Conservation (phyloP, 1,140 invertebrate species). For the Rhyacophila brunnea region DNA sequence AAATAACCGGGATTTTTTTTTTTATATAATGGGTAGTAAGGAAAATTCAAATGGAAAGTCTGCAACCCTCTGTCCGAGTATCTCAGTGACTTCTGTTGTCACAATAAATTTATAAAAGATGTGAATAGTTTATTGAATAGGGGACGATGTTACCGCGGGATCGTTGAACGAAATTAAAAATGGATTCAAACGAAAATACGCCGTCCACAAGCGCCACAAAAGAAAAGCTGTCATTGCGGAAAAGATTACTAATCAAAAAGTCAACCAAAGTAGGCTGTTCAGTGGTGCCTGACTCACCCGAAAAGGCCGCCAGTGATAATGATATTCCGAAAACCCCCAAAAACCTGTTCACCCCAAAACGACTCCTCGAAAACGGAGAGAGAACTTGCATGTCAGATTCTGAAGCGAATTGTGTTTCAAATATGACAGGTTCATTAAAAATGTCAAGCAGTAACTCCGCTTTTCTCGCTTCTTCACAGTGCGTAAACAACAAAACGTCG, state of each 20-base stretch:
- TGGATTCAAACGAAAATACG: slow-evolving; percentile 17
- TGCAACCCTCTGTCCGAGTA: no score
- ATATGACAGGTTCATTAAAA: slow-evolving; percentile 25
- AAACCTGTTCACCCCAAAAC: slow-evolving; percentile 34
- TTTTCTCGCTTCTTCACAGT: slow-evolving; percentile 6
- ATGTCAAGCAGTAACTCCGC: slow-evolving; percentile 19
- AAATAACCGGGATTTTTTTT: no score
- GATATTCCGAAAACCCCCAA: slow-evolving; percentile 38
- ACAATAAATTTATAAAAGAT: no score
- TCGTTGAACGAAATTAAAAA: slow-evolving; percentile 7
- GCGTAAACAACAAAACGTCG: not conserved
- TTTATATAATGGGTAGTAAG: no score
- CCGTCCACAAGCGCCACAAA: slow-evolving; percentile 49
- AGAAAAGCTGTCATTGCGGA: slow-evolving; percentile 51
- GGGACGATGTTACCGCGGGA: no score
- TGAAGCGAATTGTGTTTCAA: slow-evolving; percentile 29
- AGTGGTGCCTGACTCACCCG: slow-evolving; percentile 50
- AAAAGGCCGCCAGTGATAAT: slow-evolving; percentile 48
- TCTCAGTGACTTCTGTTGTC: no score
- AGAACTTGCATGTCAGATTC: slow-evolving; percentile 37
- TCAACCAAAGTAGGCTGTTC: slow-evolving; percentile 53
- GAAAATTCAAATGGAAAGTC: no score
- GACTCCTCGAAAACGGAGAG: slow-evolving; percentile 37
- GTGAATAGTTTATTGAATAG: no score
- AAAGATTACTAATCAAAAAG: slow-evolving; percentile 52